Base-by-base conservation (phyloP, 37 sponge, comb jelly and placozoan genomes). In the Cliona cf. orientalis region DNA sequence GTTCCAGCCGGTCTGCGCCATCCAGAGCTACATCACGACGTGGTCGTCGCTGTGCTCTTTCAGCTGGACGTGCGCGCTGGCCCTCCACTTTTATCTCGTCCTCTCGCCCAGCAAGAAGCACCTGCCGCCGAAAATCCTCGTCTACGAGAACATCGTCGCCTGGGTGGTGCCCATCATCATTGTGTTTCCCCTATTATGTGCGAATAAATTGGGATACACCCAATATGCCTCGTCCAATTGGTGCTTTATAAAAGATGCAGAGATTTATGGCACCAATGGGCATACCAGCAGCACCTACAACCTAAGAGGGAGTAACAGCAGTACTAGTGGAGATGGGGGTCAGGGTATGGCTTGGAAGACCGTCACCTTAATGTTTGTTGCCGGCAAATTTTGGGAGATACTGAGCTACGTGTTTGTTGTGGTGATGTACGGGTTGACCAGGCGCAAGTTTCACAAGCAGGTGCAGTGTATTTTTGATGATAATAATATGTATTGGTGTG, bases 11-110 rank as follows among this genome's bases (percentile, higher is more conserved):
- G 75, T 74, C 1, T 94, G 94, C 46, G 42, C 33, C 23, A 74
- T 70, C 5, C 87, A 86, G 74, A 86, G 87, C 39, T 90, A 76
- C 31, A 70, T 90, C 0, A 94, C 94, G 2, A 90, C 94, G 0
- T 57, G 58, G 53, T 87, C 88, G 28, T 72, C 87, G 6, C 33
- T 90, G 41, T 59, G 49, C 26, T 90, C 88, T 33, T 90, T 90
- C 42, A 53, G 83, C 1, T 94, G 94, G 94, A 94, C 91, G 0
- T n/a, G 45, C 26, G 57, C 58, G 12, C 61, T 94, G 26, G 94
- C 91, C 7, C 11, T 90, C 42, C 74, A 90, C 46, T 77, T 94
- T 28, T 39, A 59, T 14, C 44, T 81, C 5, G 63, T 71, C 38
- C 34, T 81, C 4, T 49, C 7, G 0, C 3, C 45, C 3, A 42